Conservation (phyloP, 2,797 vertebrate species). For the Glossophaga mutica region DNA sequence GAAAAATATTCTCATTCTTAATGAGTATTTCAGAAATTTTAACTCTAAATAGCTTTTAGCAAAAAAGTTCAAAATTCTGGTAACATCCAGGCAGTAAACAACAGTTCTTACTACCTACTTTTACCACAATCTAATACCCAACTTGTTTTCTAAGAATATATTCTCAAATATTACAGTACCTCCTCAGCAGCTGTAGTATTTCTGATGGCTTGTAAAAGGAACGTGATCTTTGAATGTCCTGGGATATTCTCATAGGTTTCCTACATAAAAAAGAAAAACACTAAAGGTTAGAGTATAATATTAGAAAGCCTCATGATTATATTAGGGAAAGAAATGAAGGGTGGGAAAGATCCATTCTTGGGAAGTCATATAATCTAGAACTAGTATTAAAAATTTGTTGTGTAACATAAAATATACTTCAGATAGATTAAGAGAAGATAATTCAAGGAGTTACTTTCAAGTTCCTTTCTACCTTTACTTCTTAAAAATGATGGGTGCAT, state of each 20-base stretch:
- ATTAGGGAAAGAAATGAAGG: not conserved
- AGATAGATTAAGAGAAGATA: not conserved
- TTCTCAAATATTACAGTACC: conserved; percentile 81
- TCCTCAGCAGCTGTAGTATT: conserved; percentile 94
- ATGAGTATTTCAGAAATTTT: not conserved
- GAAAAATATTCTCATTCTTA: not conserved
- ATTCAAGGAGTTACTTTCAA: not conserved
- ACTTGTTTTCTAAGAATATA: not conserved
- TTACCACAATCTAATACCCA: not conserved
- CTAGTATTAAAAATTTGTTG: not conserved
- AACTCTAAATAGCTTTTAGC: not conserved
- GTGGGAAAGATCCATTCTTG: not conserved
- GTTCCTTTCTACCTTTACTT: not conserved
- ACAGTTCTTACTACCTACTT: not conserved
- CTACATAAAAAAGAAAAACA: conserved; percentile 79
- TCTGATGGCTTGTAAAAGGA: conserved; percentile 95
- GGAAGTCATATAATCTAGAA: not conserved
- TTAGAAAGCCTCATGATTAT: not conserved
- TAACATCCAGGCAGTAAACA: not conserved
- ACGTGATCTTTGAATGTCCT: conserved; percentile 95
- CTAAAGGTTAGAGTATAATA: not conserved
- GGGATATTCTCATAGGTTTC: conserved; percentile 96
- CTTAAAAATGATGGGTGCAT: not conserved
- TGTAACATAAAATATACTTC: not conserved
- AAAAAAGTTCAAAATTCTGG: not conserved